phyloP scores from a whole-genome alignment of 1,140 invertebrate genomes.

The Hermetia illucens region DNA sequence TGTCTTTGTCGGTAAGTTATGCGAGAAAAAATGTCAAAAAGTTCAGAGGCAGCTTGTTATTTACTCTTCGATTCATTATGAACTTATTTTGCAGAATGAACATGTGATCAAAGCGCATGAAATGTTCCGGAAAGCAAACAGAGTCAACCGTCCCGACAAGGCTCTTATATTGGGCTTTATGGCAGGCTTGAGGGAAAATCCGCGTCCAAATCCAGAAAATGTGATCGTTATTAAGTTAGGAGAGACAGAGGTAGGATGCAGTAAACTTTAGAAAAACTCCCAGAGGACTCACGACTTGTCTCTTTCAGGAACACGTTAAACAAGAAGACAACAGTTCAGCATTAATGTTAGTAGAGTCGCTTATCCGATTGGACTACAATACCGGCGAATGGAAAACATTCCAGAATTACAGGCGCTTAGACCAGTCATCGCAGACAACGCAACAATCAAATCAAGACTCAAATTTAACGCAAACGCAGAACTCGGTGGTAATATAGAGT shows the following conservation, averaged over 20 bases:
- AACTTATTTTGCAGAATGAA: constrained; percentile 52
- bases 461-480: constrained; percentile 1
- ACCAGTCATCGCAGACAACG: constrained; percentile 13
- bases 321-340: constrained; percentile 45
- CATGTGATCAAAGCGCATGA: constrained; percentile 95
- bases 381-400: constrained; percentile 77
- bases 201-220: constrained; percentile 27
- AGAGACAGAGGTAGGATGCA: constrained; percentile 21
- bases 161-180: constrained; percentile 95
- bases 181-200: constrained; percentile 57
- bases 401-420: constrained; percentile 48
- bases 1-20: constrained; percentile 62
- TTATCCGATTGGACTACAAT: constrained; percentile 79
- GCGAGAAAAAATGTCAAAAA: constrained; percentile 1
- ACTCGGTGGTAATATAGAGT: constrained; percentile 3
- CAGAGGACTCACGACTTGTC: constrained; percentile 1
- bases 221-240: constrained; percentile 28
- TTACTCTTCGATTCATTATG: not conserved
- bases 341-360: constrained; percentile 58
- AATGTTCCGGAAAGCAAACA: constrained; percentile 92
- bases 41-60: not conserved
- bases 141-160: constrained; percentile 90
- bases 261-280: not conserved
- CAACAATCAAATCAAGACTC: not conserved
- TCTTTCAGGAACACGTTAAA: constrained; percentile 41